Evolutionary conservation across 2,113 vertebrate genomes (phyloP).

Genomic region (Eulemur rufifrons): DNA sequence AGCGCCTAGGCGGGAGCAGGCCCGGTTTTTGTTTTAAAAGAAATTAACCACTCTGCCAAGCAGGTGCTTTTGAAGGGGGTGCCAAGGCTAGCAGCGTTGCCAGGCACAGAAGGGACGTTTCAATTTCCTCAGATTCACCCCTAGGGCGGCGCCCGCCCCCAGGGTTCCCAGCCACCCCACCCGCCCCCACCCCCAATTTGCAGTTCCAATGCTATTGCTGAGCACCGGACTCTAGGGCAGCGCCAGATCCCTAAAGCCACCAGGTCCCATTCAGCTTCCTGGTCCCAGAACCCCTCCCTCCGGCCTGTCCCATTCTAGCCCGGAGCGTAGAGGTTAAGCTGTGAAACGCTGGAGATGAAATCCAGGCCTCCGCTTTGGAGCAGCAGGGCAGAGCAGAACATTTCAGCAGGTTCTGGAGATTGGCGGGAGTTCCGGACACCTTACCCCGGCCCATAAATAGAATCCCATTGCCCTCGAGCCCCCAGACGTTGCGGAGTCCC

Average conservation of each 20-base stretch:
- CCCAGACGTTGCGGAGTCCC: not conserved
- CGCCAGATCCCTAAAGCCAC: not conserved
- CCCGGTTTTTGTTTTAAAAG: constrained; percentile 53
- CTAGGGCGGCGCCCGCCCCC: constrained; percentile 76
- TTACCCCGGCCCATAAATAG: constrained; percentile 19
- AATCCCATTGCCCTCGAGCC: constrained; percentile 30
- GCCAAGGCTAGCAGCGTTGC: not conserved
- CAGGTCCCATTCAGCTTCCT: not conserved
- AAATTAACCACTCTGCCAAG: constrained; percentile 42
- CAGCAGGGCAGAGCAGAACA: not conserved
- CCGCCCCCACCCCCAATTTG: not conserved
- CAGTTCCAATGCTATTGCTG: not conserved
- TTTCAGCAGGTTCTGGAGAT: not conserved
- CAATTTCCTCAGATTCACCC: constrained; percentile 55
- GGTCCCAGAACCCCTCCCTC: not conserved
- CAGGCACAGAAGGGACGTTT: not conserved
- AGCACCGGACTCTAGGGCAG: not conserved
- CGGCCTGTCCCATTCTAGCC: not conserved
- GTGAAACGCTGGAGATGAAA: constrained; percentile 2
- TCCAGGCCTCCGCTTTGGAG: constrained; percentile 20
- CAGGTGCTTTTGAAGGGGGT: not conserved
- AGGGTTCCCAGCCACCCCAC: not conserved
- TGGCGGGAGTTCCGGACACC: not conserved
- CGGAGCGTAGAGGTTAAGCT: not conserved
- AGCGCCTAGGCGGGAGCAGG: not conserved